Evolutionary conservation across 2,888 invertebrate species (phyloP).

Genomic region (Apodemia hepburni): DNA sequence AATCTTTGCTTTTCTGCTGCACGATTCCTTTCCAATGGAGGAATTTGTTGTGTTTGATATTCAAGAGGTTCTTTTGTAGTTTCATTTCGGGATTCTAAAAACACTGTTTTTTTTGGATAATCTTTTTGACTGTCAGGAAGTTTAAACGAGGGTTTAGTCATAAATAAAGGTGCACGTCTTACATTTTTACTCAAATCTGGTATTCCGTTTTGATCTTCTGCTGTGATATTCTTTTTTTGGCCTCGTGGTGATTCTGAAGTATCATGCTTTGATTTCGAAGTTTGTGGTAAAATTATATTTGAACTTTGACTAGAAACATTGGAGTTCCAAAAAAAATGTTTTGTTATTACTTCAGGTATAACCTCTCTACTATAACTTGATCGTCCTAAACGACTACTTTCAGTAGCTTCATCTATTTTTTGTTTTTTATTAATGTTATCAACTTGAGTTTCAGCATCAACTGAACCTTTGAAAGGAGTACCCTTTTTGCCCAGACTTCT

Average conservation of each 20-base stretch:
- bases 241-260: background rate
- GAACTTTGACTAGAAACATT: conserved; percentile 24
- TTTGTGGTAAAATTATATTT: conserved; percentile 9
- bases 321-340: conserved; percentile 49
- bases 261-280: background rate
- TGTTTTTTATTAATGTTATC: background rate
- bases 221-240: background rate
- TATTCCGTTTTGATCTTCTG: background rate
- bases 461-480: conserved; percentile 29
- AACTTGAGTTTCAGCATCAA: conserved; percentile 24
- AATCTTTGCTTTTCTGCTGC: conserved; percentile 6
- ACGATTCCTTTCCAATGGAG: conserved; percentile 5
- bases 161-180: background rate
- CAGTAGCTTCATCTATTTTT: background rate
- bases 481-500: background rate
- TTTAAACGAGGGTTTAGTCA: background rate
- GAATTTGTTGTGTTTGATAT: conserved; percentile 8
- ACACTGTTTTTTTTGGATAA: background rate
- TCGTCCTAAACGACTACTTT: background rate
- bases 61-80: background rate
- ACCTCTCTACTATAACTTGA: conserved; percentile 22
- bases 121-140: background rate
- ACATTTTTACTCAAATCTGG: background rate
- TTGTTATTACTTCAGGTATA: conserved; percentile 41
- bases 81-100: background rate